A percentile compares a stretch with the other conserved stretches of the same genome.
Conservation (phyloP, 2,888 invertebrate species). For the Sycophila texana region DNA sequence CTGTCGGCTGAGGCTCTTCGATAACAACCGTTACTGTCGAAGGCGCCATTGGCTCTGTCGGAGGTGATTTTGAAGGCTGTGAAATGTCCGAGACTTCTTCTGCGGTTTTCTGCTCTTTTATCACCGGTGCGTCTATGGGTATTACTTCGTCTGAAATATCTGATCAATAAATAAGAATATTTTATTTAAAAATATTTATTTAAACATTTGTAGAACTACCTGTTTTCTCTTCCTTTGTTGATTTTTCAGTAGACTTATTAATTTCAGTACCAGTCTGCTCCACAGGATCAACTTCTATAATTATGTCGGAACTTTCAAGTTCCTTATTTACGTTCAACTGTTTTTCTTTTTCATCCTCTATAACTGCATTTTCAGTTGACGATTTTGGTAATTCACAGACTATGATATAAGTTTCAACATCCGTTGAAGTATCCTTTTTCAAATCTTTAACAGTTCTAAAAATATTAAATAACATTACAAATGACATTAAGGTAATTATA, state of each 20-base stretch:
- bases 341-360: constrained; percentile 46
- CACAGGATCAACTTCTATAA: constrained; percentile 54
- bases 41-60: not conserved
- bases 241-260: not conserved
- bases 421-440: constrained; percentile 63
- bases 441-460: constrained; percentile 71
- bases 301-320: constrained; percentile 59
- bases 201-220: constrained; percentile 22
- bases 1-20: constrained; percentile 10
- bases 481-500: not conserved
- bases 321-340: constrained; percentile 40
- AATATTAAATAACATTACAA: constrained; percentile 10
- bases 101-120: constrained; percentile 4
- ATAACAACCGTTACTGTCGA: not conserved
- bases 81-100: constrained; percentile 74
- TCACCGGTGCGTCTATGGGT: not conserved
- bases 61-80: constrained; percentile 76
- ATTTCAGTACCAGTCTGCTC: not conserved
- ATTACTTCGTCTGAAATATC: not conserved
- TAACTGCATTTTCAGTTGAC: constrained; percentile 46
- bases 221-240: not conserved
- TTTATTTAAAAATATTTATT: not conserved
- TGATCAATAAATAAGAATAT: not conserved
- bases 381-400: not conserved
- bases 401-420: not conserved